phyloP scores from a whole-genome alignment of 1,140 invertebrate species.

The Planococcus citri region DNA sequence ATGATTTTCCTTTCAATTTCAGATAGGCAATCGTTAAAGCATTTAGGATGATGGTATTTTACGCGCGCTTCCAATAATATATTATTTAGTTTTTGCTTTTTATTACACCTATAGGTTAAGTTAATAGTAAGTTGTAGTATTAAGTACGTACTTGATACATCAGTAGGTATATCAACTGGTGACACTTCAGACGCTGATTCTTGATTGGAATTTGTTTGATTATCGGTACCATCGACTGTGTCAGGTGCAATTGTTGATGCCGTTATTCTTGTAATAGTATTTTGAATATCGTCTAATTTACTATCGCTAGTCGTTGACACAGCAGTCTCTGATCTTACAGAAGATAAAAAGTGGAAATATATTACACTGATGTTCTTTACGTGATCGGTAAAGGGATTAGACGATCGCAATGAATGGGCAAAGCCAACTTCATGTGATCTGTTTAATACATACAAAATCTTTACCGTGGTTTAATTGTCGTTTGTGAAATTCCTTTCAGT shows the following conservation, averaged over 20 bases:
- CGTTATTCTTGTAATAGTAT: not conserved
- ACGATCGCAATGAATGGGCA: no score
- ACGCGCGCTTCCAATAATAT: no score
- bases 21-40: no score
- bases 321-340: constrained; percentile 11
- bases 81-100: no score
- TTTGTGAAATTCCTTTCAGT: not conserved
- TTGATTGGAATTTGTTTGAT: not conserved
- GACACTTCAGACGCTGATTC: not conserved
- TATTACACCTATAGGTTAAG: no score
- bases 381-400: no score
- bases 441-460: no score
- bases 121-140: not conserved
- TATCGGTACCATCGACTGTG: not conserved
- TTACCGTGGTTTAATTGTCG: not conserved
- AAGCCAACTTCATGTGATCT: no score
- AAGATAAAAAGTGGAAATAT: not conserved
- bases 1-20: no score
- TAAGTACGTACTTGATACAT: not conserved
- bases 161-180: not conserved
- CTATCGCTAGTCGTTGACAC: not conserved
- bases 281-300: constrained; percentile 3
- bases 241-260: not conserved
- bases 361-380: no score
- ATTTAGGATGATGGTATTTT: no score